A percentile compares a stretch with the other conserved stretches of the same genome.
These are phyloP conservation scores for Therioaphis trifolii DNA, from an alignment of 2,888 invertebrate genomes.

Conservation along the genomic window DNA sequence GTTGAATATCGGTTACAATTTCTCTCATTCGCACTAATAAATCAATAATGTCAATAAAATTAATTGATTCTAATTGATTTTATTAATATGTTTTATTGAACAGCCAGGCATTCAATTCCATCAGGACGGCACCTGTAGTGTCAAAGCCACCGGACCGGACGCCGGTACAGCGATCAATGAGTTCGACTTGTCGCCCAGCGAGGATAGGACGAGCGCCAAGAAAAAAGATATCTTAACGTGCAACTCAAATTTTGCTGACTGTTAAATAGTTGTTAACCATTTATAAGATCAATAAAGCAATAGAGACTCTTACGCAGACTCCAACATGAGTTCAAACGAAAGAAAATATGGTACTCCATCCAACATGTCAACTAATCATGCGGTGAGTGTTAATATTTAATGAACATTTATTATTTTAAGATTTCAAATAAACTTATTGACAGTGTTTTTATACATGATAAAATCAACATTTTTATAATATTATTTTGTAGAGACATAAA, in stretches of 20 bases:
- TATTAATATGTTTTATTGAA: neutral
- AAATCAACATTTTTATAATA: no score
- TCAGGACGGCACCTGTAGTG: constrained; percentile 46
- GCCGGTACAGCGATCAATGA: constrained; percentile 58
- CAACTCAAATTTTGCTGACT: neutral
- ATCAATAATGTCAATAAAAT: neutral
- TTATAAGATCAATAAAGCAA: neutral
- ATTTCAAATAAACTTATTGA: constrained; percentile 10
- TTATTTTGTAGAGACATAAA: no score
- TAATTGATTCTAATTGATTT: constrained; percentile 2
- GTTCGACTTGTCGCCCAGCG: constrained; percentile 51
- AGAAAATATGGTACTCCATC: constrained; percentile 10
- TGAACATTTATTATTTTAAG: neutral
- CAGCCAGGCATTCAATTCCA: constrained; percentile 29
- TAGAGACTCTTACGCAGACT: neutral
- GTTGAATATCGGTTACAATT: no score
- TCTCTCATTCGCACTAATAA: no score
- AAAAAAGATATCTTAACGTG: constrained; percentile 57
- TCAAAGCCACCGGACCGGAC: constrained; percentile 48
- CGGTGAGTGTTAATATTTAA: constrained; percentile 24
- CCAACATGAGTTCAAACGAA: constrained; percentile 34
- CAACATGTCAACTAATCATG: neutral
- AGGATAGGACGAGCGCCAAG: constrained; percentile 62
- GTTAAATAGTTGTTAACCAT: neutral
- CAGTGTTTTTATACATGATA: neutral